Base-by-base conservation (phyloP, 2,888 invertebrate species). In the Drosophila fungiperda region DNA sequence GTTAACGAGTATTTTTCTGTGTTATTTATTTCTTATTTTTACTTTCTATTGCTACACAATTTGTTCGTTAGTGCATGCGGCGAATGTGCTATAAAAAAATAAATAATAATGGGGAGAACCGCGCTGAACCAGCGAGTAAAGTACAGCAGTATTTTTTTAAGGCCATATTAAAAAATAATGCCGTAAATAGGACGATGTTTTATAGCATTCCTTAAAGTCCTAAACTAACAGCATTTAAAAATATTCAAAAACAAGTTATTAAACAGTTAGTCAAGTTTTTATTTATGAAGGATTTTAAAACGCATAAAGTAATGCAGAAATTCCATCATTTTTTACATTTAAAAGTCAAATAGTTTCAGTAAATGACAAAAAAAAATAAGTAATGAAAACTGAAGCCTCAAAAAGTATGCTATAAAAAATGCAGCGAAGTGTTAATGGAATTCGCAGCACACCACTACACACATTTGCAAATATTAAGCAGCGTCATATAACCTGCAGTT, bases 31-130 rank as follows among this genome's bases (percentile, higher is more conserved):
- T 38, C 29, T 49, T 23, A 2, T 60, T 8, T 48, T 20, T 40
- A 35, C 55, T 40, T 36, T 61, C 50, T 9, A 42, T 60, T 61
- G 29, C 20, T 49, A 54, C 45, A 49, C n/a, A 12, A 32, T 58
- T 50, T 55, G 17, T 54, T 67, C 68, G 55, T 65, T 32, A 64
- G 70, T 80, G 82, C 83, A 82, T 84, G 82, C 59, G 60, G 62
- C 26, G 17, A 26, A 26, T 42, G 38, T 45, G 42, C 66, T 17
- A 32, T 15, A 4, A 38, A 38, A 55, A 55, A 38, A 33, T 5
- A 29, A 29, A 29, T 29, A 26, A 9, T 4, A 3, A 35, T 35
- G 4, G 50, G 36, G 38, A 38, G 8, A 59, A 48, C 9, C 17
- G 49, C 17, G 49, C 35, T 42, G 35, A 58, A 26, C 26, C 52